A percentile compares a stretch with the other conserved stretches of the same genome.
Evolutionary conservation across 2,888 invertebrate genomes (phyloP).

Genomic region (Yponomeuta sedellus): DNA sequence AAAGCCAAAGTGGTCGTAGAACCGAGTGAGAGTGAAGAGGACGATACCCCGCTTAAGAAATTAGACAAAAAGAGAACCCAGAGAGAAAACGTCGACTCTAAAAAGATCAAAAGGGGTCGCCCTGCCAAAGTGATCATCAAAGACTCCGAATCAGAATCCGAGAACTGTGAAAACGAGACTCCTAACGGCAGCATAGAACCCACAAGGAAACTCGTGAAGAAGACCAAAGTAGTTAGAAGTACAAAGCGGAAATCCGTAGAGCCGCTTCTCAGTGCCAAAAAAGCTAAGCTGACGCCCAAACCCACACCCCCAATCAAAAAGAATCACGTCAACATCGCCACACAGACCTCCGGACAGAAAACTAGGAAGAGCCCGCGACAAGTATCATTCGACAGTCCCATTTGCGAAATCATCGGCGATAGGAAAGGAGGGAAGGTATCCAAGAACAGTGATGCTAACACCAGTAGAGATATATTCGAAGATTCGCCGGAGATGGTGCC

Average conservation of each 20-base stretch:
- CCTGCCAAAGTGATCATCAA: background rate
- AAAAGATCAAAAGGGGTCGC: conserved; percentile 20
- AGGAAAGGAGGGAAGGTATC: conserved; percentile 28
- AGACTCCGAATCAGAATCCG: conserved; percentile 23
- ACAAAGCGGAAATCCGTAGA: conserved; percentile 55
- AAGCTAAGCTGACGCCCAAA: conserved; percentile 46
- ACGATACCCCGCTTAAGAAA: conserved; percentile 18
- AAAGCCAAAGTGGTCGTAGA: background rate
- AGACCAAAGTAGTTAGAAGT: background rate
- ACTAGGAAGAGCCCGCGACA: conserved; percentile 43
- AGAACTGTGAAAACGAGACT: conserved; percentile 44
- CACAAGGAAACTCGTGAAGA: conserved; percentile 14
- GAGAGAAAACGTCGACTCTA: conserved; percentile 22
- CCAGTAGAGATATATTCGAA: conserved; percentile 65
- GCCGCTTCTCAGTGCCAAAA: conserved; percentile 49
- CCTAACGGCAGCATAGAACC: conserved; percentile 29
- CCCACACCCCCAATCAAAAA: conserved; percentile 59
- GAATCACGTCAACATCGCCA: conserved; percentile 56
- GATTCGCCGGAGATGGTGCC: conserved; percentile 55
- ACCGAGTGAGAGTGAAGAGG: conserved; percentile 19
- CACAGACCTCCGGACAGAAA: conserved; percentile 57
- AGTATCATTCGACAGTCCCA: conserved; percentile 60
- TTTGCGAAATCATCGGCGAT: conserved; percentile 48
- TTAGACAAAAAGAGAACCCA: conserved; percentile 12
- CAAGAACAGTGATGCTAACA: conserved; percentile 34